A percentile compares a stretch with the other conserved stretches of the same genome.
Conservation (phyloP, 2,113 vertebrate species). For the Anser cygnoides region DNA sequence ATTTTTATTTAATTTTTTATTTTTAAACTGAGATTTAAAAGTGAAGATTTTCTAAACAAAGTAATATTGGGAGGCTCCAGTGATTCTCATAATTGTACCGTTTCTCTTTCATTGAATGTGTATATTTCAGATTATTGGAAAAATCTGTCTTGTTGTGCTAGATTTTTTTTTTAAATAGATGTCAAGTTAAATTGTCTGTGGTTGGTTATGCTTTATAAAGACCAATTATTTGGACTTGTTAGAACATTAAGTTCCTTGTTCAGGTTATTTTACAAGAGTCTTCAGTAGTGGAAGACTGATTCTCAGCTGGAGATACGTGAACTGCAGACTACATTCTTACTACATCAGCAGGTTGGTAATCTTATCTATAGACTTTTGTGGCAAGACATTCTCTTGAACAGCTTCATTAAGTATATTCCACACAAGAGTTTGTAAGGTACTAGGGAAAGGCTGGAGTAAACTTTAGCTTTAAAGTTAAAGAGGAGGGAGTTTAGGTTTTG, state of each 20-base stretch:
- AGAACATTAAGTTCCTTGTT: background rate
- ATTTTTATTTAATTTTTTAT: background rate
- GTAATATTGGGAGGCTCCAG: background rate
- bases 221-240: background rate
- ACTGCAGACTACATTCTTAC: background rate
- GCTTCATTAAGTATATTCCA: background rate
- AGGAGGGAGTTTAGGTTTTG: fast-evolving
- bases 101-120: background rate
- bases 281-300: background rate
- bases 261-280: background rate
- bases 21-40: background rate
- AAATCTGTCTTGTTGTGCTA: background rate
- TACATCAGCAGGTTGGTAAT: background rate
- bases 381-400: background rate
- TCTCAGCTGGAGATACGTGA: background rate
- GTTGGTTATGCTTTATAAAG: background rate
- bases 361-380: background rate
- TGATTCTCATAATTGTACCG: background rate
- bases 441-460: background rate
- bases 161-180: background rate
- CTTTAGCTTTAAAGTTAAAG: background rate
- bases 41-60: background rate
- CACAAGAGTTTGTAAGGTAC: background rate
- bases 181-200: background rate
- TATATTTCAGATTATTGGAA: background rate